Evolutionary conservation across 2,113 vertebrate species (phyloP).

Genomic region (Laticauda colubrina): DNA sequence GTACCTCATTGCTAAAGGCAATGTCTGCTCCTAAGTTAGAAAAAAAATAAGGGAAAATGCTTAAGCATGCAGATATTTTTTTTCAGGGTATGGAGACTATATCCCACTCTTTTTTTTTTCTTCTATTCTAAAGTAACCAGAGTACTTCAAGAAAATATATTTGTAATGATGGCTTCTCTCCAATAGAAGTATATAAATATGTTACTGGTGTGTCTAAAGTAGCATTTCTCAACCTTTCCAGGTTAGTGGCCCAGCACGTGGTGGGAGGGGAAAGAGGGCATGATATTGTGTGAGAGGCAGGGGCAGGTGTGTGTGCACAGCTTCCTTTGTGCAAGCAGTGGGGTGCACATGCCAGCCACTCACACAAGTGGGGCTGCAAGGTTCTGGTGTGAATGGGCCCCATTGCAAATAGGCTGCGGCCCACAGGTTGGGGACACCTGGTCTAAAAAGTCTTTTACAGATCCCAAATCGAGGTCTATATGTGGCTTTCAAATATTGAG

Average conservation of each 20-base stretch:
- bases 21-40: neutral
- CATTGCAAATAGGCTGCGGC: neutral
- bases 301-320: fast-evolving
- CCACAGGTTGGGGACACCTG: no score
- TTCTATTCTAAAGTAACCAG: neutral
- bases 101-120: neutral
- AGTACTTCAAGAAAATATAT: neutral
- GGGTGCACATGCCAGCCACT: neutral
- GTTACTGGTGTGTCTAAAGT: neutral
- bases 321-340: neutral
- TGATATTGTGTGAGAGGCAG: neutral
- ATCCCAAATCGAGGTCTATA: neutral
- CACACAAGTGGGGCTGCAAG: neutral
- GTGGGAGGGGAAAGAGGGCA: neutral
- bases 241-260: fast-evolving
- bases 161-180: neutral
- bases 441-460: neutral
- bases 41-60: neutral
- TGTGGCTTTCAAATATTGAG: neutral
- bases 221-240: no score
- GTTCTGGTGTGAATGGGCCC: neutral
- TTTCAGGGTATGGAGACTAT: neutral
- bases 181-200: neutral
- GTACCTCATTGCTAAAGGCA: neutral
- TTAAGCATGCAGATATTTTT: neutral